phyloP scores from a whole-genome alignment of 1,140 invertebrate genomes.

The Pseudomyrmex sp. region DNA sequence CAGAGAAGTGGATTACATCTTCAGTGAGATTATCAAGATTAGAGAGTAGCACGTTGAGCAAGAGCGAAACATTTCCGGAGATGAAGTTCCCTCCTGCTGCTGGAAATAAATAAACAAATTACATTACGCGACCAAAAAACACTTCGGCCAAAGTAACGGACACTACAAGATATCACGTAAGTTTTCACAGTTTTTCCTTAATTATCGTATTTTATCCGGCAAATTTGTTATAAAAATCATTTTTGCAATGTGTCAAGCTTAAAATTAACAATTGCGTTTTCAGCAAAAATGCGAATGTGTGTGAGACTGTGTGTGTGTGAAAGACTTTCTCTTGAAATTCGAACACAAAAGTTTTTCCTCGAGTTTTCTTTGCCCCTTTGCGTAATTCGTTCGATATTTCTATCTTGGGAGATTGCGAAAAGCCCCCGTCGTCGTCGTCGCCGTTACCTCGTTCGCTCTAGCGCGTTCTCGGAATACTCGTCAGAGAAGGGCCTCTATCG shows the following conservation, averaged over 20 bases:
- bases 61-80: constrained; percentile 38
- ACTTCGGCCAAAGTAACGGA: no score
- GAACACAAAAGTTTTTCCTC: no score
- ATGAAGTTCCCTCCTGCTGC: not conserved
- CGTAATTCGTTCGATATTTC: constrained; percentile 7
- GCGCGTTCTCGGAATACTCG: constrained; percentile 22
- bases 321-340: no score
- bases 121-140: not conserved
- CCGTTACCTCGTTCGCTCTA: constrained; percentile 6
- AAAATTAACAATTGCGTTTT: no score
- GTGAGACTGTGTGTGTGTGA: no score
- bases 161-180: no score
- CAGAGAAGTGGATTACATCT: constrained; percentile 16
- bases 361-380: no score
- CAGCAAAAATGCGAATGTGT: no score
- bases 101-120: not conserved
- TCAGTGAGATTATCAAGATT: constrained; percentile 18
- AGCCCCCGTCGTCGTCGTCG: not conserved
- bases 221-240: not conserved
- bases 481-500: constrained; percentile 43
- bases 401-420: constrained; percentile 21
- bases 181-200: no score
- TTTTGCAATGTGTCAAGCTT: no score
- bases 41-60: constrained; percentile 5
- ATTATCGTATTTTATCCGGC: not conserved